Evolutionary conservation across 2,797 vertebrate genomes (phyloP).

Genomic region (Cyprinodon diabolis): DNA sequence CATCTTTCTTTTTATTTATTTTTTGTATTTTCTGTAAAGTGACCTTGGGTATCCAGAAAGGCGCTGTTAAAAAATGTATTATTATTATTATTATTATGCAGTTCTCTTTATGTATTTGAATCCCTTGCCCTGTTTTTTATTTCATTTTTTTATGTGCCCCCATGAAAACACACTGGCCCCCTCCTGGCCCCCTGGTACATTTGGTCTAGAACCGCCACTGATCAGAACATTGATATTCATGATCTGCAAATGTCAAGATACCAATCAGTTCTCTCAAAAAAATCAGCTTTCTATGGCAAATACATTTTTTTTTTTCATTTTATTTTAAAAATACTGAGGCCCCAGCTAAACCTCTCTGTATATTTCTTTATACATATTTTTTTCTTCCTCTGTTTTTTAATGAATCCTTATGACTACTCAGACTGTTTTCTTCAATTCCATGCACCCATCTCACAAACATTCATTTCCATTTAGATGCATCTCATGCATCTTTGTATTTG

Average conservation of each 20-base stretch:
- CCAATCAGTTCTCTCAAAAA: slow-evolving; percentile 1
- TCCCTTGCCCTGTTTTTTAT: too few relatives aligned
- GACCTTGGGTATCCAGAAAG: too few relatives aligned
- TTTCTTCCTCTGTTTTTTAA: not conserved
- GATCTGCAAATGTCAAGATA: slow-evolving; percentile 23
- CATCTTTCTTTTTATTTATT: too few relatives aligned
- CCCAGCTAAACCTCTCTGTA: not conserved
- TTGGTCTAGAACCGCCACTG: not conserved
- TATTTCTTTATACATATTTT: not conserved
- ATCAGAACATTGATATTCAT: slow-evolving; percentile 42
- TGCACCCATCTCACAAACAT: not conserved
- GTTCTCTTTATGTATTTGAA: too few relatives aligned
- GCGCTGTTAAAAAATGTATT: too few relatives aligned
- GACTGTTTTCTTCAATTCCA: not conserved
- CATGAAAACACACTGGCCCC: too few relatives aligned
- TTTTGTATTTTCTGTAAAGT: too few relatives aligned
- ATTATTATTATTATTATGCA: too few relatives aligned
- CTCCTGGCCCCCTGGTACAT: too few relatives aligned
- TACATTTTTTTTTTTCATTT: too few relatives aligned
- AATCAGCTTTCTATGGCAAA: not conserved
- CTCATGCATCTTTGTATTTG: not conserved
- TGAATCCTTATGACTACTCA: not conserved
- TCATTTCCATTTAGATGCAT: not conserved
- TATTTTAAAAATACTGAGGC: not conserved
- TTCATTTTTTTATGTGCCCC: too few relatives aligned